phyloP scores from a whole-genome alignment of 2,888 invertebrate species.

The Pinctada fucata region DNA sequence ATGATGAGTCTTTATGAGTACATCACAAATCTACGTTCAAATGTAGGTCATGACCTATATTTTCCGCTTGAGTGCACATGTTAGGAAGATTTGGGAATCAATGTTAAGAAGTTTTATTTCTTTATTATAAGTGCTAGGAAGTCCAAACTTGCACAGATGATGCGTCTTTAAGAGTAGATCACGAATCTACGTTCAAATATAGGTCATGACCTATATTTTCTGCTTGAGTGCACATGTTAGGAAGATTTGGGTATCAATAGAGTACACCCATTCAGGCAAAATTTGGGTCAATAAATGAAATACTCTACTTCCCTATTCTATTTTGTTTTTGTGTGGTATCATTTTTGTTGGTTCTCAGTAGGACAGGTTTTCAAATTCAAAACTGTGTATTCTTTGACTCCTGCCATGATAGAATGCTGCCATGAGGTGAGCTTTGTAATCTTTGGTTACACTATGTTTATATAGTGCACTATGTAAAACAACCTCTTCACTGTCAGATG shows the following conservation, averaged over 20 bases:
- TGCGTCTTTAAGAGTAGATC: background rate
- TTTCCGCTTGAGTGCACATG: background rate
- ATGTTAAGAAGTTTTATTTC: background rate
- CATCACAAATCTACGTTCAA: background rate
- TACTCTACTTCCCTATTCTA: too few relatives aligned
- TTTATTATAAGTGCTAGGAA: background rate
- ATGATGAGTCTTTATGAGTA: background rate
- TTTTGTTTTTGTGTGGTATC: too few relatives aligned
- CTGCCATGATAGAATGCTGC: background rate
- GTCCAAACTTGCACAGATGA: background rate
- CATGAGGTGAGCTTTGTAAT: conserved; percentile 3
- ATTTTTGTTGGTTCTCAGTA: too few relatives aligned
- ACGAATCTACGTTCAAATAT: background rate
- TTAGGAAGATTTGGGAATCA: background rate
- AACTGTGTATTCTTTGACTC: too few relatives aligned
- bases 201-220: conserved; percentile 1
- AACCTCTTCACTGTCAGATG: too few relatives aligned
- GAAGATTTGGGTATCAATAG: background rate
- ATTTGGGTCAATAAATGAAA: too few relatives aligned
- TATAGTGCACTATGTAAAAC: background rate
- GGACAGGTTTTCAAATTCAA: too few relatives aligned
- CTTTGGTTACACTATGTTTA: background rate
- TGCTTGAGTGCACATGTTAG: background rate
- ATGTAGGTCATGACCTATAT: conserved; percentile 1
- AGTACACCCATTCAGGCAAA: too few relatives aligned